Base-by-base conservation (phyloP, 1,140 invertebrate species). In the Scylla paramamosain region DNA sequence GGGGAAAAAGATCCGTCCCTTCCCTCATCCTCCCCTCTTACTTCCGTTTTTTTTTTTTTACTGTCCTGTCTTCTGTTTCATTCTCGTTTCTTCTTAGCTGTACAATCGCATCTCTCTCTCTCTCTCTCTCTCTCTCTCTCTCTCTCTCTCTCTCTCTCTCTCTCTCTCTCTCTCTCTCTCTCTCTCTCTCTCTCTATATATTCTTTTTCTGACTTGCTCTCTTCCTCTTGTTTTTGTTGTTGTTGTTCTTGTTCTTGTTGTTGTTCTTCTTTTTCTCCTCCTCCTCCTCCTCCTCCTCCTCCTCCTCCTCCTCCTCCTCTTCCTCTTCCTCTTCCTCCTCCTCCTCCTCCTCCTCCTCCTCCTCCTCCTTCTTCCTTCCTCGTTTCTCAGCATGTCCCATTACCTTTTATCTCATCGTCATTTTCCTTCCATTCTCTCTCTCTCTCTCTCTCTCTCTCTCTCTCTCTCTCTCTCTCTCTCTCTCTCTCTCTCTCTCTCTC, bases 111-210 rank as follows among this genome's bases (percentile, higher is more conserved):
- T 59, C 52, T 59, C 52, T 59, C 52, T 59, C 52, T 59, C 52
- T 59, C 52, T 59, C 52, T 59, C 52, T 59, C 52, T 59, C 52
- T 59, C 52, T 59, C 52, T 59, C 52, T 59, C 52, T 59, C 52
- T 59, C 52, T 59, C 52, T 59, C 52, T 59, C 52, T 59, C 52
- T 59, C 52, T 59, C 52, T 77, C 67, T 77, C 67, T 77, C 67
- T 77, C 67, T 77, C 67, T 77, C 67, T 77, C 67, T 77, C 67
- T 77, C 67, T 77, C 52, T 77, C 67, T n/a, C 25, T 77, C 67
- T 77, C 67, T 52, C 48, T 2, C 39, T 39, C 1, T 39, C 6
- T 39, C 39, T 39, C 39, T 39, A n/a, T n/a, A n/a, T n/a, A n/a
- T n/a, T n/a, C n/a, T n/a, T n/a, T n/a, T n/a, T n/a, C n/a, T n/a